Percentiles rank a stretch among this genome's conserved stretches.
phyloP scores from a whole-genome alignment of 2,113 vertebrate species.

The Engystomops pustulosus region DNA sequence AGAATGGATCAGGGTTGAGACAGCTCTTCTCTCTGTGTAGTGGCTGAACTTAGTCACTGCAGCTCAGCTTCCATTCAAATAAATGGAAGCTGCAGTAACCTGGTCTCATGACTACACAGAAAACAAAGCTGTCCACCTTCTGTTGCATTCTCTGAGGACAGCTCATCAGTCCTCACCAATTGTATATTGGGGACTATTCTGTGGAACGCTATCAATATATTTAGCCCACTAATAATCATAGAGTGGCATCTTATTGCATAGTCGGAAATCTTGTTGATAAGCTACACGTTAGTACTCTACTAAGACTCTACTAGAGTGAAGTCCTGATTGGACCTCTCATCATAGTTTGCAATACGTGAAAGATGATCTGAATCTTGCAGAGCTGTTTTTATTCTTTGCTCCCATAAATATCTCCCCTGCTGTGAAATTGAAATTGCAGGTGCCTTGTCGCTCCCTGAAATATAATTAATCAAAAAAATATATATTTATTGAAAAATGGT shows the following conservation, averaged over 20 bases:
- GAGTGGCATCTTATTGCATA: not conserved
- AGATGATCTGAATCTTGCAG: conserved; percentile 39
- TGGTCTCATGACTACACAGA: too few relatives aligned
- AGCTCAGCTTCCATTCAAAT: too few relatives aligned
- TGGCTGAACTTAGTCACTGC: too few relatives aligned
- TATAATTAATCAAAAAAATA: not conserved
- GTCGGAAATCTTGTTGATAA: not conserved
- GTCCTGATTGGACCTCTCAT: not conserved
- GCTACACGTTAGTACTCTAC: not conserved
- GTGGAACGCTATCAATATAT: too few relatives aligned
- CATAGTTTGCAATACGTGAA: not conserved
- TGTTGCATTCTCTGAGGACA: too few relatives aligned
- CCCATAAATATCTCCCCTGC: conserved; percentile 14
- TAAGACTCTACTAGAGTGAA: too few relatives aligned
- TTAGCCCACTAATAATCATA: not conserved
- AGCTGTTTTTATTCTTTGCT: conserved; percentile 18
- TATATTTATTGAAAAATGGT: not conserved
- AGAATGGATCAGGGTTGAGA: too few relatives aligned
- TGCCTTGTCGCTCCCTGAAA: not conserved
- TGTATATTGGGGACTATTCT: too few relatives aligned
- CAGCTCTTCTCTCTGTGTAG: too few relatives aligned
- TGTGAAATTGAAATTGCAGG: not conserved
- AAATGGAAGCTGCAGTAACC: too few relatives aligned
- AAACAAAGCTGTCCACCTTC: too few relatives aligned
- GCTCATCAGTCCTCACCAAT: too few relatives aligned